Evolutionary conservation across 2,113 vertebrate species (phyloP).

Genomic region (Manacus vitellinus): DNA sequence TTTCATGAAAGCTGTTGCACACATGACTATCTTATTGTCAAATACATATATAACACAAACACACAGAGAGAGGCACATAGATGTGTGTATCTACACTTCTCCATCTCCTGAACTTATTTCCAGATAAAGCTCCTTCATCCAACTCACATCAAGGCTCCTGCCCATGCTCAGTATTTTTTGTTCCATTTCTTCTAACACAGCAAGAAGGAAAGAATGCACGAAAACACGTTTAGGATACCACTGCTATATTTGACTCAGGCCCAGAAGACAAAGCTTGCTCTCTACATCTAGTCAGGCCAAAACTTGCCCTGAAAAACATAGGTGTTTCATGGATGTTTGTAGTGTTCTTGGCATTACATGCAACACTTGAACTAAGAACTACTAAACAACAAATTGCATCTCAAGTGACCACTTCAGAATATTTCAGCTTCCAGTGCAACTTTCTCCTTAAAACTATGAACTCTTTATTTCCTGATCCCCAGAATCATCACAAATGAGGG

Average conservation of each 20-base stretch:
- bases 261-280: neutral
- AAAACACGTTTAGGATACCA: neutral
- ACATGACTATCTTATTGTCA: neutral
- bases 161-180: neutral
- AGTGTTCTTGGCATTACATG: neutral
- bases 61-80: neutral
- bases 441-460: neutral
- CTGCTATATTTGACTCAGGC: neutral
- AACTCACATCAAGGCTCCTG: neutral
- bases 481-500: neutral
- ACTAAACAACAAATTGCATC: neutral
- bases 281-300: neutral
- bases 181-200: neutral
- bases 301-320: neutral
- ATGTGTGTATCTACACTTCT: neutral
- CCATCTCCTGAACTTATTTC: neutral
- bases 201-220: neutral
- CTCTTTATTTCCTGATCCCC: neutral
- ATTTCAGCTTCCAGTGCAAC: neutral
- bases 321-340: neutral
- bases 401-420: neutral
- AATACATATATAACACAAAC: neutral
- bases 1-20: neutral
- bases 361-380: neutral
- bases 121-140: neutral